Conservation (phyloP, 2,888 invertebrate species). For the Phlogophora meticulosa region DNA sequence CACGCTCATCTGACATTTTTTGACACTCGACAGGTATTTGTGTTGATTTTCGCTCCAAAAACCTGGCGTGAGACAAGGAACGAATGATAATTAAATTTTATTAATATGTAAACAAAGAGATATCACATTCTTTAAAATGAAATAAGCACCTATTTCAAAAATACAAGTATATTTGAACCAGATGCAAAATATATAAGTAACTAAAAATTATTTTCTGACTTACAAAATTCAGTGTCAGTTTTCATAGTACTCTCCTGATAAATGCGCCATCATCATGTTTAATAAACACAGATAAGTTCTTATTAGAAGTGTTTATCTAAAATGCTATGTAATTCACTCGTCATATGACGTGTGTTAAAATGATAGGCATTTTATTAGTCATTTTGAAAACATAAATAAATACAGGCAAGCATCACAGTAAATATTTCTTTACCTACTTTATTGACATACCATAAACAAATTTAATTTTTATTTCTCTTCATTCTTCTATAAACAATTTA, state of each 20-base stretch:
- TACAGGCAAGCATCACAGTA: background rate
- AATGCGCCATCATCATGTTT: background rate
- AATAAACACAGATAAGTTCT: background rate
- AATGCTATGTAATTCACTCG: background rate
- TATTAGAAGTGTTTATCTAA: background rate
- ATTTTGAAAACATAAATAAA: background rate
- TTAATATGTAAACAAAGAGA: background rate
- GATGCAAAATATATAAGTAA: background rate
- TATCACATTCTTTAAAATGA: background rate
- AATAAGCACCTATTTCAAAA: background rate
- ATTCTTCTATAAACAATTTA: conserved; percentile 5
- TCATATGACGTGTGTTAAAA: background rate
- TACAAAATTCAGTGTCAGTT: background rate
- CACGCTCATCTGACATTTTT: too few relatives aligned
- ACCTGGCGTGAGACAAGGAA: background rate
- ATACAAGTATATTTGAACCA: background rate
- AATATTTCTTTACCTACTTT: background rate
- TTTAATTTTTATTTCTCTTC: background rate
- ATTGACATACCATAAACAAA: too few relatives aligned
- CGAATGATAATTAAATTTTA: conserved; percentile 8
- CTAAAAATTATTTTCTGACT: background rate
- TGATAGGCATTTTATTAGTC: background rate
- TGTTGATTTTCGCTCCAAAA: too few relatives aligned
- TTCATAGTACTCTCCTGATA: background rate
- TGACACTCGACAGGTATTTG: too few relatives aligned